A percentile compares a stretch with the other conserved stretches of the same genome.
phyloP scores from a whole-genome alignment of 2,113 vertebrate species.

The Sterna hirundo region DNA sequence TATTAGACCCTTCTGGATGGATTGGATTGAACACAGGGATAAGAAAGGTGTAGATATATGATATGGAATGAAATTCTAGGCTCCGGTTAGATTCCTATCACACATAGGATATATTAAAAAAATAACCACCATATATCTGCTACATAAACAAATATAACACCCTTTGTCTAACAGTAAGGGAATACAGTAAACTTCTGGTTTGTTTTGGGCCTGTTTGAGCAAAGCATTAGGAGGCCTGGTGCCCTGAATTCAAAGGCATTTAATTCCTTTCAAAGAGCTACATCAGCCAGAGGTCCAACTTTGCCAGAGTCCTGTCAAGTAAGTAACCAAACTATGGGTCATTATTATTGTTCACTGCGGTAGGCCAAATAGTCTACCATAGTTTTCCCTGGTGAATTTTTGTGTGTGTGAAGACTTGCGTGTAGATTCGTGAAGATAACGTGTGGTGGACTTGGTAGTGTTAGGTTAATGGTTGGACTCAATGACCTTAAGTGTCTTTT shows the following conservation, averaged over 20 bases:
- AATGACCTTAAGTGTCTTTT: background rate
- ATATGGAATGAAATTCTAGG: background rate
- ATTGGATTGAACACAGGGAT: background rate
- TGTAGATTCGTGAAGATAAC: background rate
- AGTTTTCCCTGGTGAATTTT: background rate
- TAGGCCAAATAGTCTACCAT: background rate
- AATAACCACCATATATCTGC: background rate
- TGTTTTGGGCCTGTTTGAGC: background rate
- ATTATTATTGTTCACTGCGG: background rate
- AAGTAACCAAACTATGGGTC: background rate
- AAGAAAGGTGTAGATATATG: background rate
- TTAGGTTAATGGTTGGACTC: background rate
- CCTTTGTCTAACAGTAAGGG: background rate
- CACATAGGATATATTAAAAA: background rate
- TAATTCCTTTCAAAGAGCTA: background rate
- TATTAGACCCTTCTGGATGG: background rate
- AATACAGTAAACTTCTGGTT: background rate
- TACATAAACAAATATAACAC: background rate
- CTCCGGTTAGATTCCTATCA: background rate
- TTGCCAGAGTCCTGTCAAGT: background rate
- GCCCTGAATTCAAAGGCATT: background rate
- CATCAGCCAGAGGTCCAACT: background rate
- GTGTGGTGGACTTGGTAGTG: background rate
- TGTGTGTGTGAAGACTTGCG: background rate
- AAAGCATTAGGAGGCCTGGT: background rate